Conservation (phyloP, 2,888 invertebrate genomes). For the Apodemia mormo region DNA sequence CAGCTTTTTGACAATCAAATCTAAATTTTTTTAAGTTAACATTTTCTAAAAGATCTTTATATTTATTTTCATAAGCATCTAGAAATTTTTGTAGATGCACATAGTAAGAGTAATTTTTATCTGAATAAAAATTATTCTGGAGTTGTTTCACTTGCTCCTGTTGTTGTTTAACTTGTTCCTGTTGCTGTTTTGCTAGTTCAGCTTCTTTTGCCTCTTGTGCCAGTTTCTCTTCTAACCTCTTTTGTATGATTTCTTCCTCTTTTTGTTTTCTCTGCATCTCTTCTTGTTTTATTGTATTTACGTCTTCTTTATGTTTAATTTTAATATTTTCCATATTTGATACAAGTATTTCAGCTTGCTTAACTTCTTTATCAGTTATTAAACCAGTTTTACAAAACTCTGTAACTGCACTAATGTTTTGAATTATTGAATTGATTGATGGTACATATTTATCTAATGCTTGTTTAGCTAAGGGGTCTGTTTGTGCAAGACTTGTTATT, state of each 20-base stretch:
- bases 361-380: conserved; percentile 76
- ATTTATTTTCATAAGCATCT: conserved; percentile 80
- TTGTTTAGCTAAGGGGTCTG: conserved; percentile 62
- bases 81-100: conserved; percentile 80
- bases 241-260: conserved; percentile 53
- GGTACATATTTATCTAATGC: conserved; percentile 68
- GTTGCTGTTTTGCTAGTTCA: conserved; percentile 40
- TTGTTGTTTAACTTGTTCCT: conserved; percentile 39
- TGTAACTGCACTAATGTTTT: conserved; percentile 69
- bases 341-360: conserved; percentile 76
- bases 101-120: conserved; percentile 77
- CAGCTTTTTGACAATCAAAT: conserved; percentile 92
- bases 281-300: conserved; percentile 53
- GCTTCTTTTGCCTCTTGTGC: conserved; percentile 45
- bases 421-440: conserved; percentile 61
- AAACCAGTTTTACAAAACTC: conserved; percentile 65
- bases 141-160: conserved; percentile 43
- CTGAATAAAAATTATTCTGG: conserved; percentile 72
- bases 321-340: conserved; percentile 73
- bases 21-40: conserved; percentile 86
- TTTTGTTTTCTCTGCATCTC: conserved; percentile 49
- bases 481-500: conserved; percentile 71
- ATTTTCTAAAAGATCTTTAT: conserved; percentile 83
- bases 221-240: conserved; percentile 55
- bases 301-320: conserved; percentile 62